These are phyloP conservation scores for Drosophila paramelanica DNA, from an alignment of 2,888 invertebrate genomes.

Conservation along the genomic window DNA sequence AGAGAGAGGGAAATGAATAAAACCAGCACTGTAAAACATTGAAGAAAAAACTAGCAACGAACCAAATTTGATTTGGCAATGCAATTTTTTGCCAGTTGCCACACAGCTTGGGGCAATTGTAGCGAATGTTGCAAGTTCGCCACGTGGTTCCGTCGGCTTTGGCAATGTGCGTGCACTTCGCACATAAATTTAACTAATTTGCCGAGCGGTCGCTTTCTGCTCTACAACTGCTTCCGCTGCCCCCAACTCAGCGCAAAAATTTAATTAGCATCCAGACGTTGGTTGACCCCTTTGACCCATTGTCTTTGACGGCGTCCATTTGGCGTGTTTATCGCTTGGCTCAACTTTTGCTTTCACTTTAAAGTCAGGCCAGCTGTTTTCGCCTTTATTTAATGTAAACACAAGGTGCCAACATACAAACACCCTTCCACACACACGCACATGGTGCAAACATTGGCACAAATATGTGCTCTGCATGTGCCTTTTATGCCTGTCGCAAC, in stretches of 20 bases:
- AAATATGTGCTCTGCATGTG: slow-evolving; percentile 30
- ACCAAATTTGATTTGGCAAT: slow-evolving; percentile 56
- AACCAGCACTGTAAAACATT: slow-evolving; percentile 9
- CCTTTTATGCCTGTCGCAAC: slow-evolving; percentile 11
- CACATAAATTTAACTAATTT: slow-evolving; percentile 64
- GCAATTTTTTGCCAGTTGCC: slow-evolving; percentile 38
- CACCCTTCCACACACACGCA: slow-evolving; percentile 6
- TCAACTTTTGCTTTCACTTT: slow-evolving; percentile 50
- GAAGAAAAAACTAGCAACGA: slow-evolving; percentile 19
- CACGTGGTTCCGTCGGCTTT: slow-evolving; percentile 22
- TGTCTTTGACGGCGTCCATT: slow-evolving; percentile 45
- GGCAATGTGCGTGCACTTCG: slow-evolving; percentile 59
- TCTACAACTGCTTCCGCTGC: slow-evolving; percentile 8
- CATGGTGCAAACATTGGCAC: not conserved
- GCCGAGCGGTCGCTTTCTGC: slow-evolving; percentile 21
- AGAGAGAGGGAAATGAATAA: not conserved
- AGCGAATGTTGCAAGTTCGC: slow-evolving; percentile 32
- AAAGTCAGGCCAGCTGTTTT: slow-evolving; percentile 37
- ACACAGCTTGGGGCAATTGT: slow-evolving; percentile 33
- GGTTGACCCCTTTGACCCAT: slow-evolving; percentile 15
- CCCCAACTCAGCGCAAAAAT: slow-evolving; percentile 28
- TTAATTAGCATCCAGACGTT: slow-evolving; percentile 55
- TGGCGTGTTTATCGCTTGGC: slow-evolving; percentile 36
- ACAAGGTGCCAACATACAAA: slow-evolving; percentile 46
- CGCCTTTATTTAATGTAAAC: slow-evolving; percentile 35